Evolutionary conservation across 1,140 invertebrate species (phyloP).

Genomic region (Drosophila willistoni): DNA sequence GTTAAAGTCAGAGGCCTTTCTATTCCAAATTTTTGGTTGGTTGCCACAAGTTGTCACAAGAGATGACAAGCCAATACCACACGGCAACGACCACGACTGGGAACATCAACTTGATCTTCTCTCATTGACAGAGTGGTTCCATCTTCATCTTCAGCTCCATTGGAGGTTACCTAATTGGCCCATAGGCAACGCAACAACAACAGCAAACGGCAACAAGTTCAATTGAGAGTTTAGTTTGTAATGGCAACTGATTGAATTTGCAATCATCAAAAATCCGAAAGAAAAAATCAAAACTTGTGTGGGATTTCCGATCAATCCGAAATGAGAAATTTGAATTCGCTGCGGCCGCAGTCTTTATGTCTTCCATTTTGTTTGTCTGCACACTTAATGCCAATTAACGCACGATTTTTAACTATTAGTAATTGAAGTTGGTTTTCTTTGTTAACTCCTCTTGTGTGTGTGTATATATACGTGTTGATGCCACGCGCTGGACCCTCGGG

Average conservation of each 20-base stretch:
- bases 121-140: constrained; percentile 31
- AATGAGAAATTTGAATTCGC: constrained; percentile 38
- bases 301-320: constrained; percentile 38
- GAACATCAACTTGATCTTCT: constrained; percentile 20
- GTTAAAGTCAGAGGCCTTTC: constrained; percentile 57
- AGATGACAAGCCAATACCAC: constrained; percentile 70
- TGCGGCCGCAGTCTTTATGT: constrained; percentile 29
- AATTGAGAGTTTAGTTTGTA: constrained; percentile 50
- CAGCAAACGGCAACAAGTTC: constrained; percentile 51
- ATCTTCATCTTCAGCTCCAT: constrained; percentile 40
- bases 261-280: constrained; percentile 19
- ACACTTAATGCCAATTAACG: constrained; percentile 72
- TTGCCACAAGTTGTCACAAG: constrained; percentile 59
- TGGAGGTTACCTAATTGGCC: constrained; percentile 67
- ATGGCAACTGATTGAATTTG: constrained; percentile 54
- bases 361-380: constrained; percentile 25
- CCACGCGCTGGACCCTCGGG: constrained; percentile 52
- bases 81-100: constrained; percentile 26
- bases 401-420: constrained; percentile 59
- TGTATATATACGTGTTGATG: constrained; percentile 31
- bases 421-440: constrained; percentile 49
- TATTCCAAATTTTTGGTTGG: constrained; percentile 26
- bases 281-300: constrained; percentile 32
- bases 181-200: constrained; percentile 19
- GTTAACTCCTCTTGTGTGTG: constrained; percentile 24